Base-by-base conservation (phyloP, 2,797 vertebrate species). In the Molothrus aeneus region DNA sequence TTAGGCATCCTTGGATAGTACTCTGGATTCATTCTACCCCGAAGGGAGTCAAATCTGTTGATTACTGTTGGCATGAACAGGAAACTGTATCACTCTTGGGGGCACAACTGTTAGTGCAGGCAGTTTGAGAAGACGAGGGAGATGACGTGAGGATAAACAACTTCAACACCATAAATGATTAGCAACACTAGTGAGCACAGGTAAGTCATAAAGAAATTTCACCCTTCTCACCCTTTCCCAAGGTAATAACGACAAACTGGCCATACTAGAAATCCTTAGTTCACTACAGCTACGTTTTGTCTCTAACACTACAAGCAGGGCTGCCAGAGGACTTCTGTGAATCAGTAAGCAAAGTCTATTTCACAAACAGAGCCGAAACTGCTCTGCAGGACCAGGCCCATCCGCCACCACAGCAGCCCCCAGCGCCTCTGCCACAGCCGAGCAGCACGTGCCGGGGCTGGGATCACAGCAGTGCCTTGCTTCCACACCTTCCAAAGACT, bases 341-440 rank as follows among this genome's bases (percentile, higher is more conserved):
- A 54, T 60, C 16, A 19, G 24, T 32, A 63, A 72, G 54, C 20
- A 7, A 50, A 80, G 31, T 5, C 19, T 2, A 0, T 8, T 51
- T 29, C 75, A 51, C 17, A 38, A 20, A 13, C 14, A 25, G 32
- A 36, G 61, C 34, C 65, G 31, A 18, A 1, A 17, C 15, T 34
- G 34, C 54, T 38, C 34, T 13, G 31, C 1, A 45, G 51, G 11
- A 29, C 53, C 17, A 22, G 3, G n/a, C 16, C 59, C 26, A 7
- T 1, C 28, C 3, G 13, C 0, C n/a, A 32, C 1, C 72, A 13
- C 42, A 36, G 57, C 68, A 51, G n/a, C 21, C 26, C 9, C 17
- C 50, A 26, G 0, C 0, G 12, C 57, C 29, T 8, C 7, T 19
- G 74, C 56, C 29, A 21, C 0, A 21, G 2, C 64, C 0, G 0